These are phyloP conservation scores for Prionailurus bengalensis DNA, from an alignment of 2,113 vertebrate species.

Conservation along the genomic window DNA sequence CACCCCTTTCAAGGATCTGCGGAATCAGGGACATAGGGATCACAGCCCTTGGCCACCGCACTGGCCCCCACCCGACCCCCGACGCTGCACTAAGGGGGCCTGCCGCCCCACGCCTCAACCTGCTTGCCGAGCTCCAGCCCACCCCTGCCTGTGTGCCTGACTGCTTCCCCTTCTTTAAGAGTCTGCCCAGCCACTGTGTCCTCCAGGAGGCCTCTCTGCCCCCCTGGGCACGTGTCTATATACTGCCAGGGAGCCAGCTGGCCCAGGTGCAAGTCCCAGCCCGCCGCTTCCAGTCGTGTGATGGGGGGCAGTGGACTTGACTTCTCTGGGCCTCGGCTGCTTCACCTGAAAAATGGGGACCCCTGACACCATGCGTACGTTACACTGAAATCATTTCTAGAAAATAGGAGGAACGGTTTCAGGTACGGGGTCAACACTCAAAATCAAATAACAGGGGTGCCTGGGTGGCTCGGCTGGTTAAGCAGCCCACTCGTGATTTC, in stretches of 20 bases:
- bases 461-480: no score
- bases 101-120: not conserved
- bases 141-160: not conserved
- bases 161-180: not conserved
- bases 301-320: not conserved
- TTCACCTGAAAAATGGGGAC: not conserved
- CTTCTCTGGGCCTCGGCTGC: not conserved
- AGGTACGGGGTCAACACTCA: not conserved
- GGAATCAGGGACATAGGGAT: not conserved
- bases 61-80: no score
- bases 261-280: not conserved
- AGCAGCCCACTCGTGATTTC: no score
- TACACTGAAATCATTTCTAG: not conserved
- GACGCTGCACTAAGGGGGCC: not conserved
- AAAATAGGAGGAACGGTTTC: not conserved
- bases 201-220: not conserved
- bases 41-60: accelerated
- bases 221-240: no score
- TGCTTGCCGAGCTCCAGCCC: not conserved
- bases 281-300: not conserved
- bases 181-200: not conserved
- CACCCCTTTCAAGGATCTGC: not conserved
- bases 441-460: not conserved
- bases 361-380: not conserved
- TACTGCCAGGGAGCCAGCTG: not conserved